These are phyloP conservation scores for Centroberyx gerrardi DNA, from an alignment of 2,797 vertebrate species.

Conservation along the genomic window DNA sequence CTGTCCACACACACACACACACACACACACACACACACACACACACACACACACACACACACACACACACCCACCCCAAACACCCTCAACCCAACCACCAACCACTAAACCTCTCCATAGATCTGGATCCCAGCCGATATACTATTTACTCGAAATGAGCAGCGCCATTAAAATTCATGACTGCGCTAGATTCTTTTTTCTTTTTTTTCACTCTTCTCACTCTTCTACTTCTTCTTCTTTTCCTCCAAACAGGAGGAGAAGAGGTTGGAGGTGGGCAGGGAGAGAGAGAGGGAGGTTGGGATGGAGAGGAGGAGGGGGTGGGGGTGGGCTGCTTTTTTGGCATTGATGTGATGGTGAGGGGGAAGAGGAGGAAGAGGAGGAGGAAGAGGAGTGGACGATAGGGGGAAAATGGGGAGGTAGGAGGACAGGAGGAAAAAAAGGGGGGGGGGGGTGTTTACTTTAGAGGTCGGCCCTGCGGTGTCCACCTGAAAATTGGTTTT, in stretches of 20 bases:
- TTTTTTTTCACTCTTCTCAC: slow-evolving; percentile 41
- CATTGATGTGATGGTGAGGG: slow-evolving; percentile 65
- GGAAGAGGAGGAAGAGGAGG: slow-evolving; percentile 36
- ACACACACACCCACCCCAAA: slow-evolving; percentile 29
- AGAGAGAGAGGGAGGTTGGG: slow-evolving; percentile 28
- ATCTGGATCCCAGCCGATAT: slow-evolving; percentile 68
- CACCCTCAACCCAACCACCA: slow-evolving; percentile 39
- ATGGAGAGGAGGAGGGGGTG: slow-evolving; percentile 33
- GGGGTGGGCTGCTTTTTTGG: slow-evolving; percentile 51
- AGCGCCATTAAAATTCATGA: slow-evolving; percentile 83
- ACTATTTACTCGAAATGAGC: slow-evolving; percentile 73
- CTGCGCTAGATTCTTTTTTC: slow-evolving; percentile 67
- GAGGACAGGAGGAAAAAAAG: slow-evolving; percentile 39
- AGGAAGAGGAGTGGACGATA: slow-evolving; percentile 51
- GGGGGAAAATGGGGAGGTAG: slow-evolving; percentile 37
- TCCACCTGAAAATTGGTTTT: slow-evolving; percentile 87
- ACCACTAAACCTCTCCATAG: slow-evolving; percentile 44
- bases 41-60: slow-evolving; percentile 21
- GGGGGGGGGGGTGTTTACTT: slow-evolving; percentile 76
- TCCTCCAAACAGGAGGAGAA: slow-evolving; percentile 35
- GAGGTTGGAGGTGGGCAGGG: slow-evolving; percentile 59
- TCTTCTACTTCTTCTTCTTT: slow-evolving; percentile 56
- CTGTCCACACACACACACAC: slow-evolving; percentile 8
- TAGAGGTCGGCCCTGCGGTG: slow-evolving; percentile 79
- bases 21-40: slow-evolving; percentile 16